phyloP scores from a whole-genome alignment of 1,140 invertebrate species.

The Hypsibius dujardini region DNA sequence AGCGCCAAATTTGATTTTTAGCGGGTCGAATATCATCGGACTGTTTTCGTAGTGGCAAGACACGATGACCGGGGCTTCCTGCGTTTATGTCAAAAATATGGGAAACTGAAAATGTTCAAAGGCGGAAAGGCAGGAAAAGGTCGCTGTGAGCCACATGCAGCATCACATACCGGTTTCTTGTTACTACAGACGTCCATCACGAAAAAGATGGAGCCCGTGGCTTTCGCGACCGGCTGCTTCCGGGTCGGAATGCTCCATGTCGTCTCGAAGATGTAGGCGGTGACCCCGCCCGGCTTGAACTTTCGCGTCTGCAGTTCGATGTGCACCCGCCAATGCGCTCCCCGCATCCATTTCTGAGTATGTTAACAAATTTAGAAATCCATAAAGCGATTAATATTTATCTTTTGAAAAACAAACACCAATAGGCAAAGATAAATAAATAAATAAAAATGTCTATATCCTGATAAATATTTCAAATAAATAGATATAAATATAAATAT shows the following conservation, averaged over 20 bases:
- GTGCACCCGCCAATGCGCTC: neutral
- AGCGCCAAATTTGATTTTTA: neutral
- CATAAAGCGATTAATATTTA: no score
- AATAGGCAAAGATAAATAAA: no score
- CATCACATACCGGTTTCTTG: neutral
- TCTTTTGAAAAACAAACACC: no score
- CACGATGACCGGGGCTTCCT: neutral
- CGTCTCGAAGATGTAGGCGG: neutral
- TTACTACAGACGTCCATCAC: neutral
- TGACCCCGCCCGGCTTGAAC: neutral
- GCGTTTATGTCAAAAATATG: neutral
- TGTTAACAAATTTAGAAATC: no score
- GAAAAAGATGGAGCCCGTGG: neutral
- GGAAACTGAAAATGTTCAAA: neutral
- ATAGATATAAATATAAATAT: no score
- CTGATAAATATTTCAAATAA: no score
- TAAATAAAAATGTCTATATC: no score
- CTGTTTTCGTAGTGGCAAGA: constrained; percentile 2
- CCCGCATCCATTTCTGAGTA: neutral
- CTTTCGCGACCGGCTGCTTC: neutral
- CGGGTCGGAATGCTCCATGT: neutral
- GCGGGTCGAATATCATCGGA: constrained; percentile 5
- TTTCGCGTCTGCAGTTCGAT: neutral
- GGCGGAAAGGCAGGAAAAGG: neutral
- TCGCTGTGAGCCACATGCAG: neutral